Base-by-base conservation (phyloP, 2,113 vertebrate genomes). In the Callospermophilus lateralis region DNA sequence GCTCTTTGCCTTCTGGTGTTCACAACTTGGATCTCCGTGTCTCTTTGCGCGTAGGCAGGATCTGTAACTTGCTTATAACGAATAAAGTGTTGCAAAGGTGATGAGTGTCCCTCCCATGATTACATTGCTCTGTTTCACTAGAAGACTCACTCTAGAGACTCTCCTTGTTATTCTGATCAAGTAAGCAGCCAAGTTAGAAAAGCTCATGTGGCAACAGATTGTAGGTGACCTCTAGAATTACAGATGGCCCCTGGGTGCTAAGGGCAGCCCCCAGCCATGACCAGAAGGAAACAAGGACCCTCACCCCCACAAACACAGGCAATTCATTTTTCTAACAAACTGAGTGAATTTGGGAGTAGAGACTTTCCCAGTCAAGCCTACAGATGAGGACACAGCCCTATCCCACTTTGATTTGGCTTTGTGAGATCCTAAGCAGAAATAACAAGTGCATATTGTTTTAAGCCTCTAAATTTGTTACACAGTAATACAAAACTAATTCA, bases 401-500 rank as follows among this genome's bases (percentile, higher is more conserved):
- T 28, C 2, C 19, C 7, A 65, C 51, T 70, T 93, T 51, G 4
- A 30, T 58, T 61, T 9, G 63, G 34, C 65, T 34, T 83, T 90
- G 2, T 78, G 42, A 90, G 48, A 84, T 24, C 17, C 45, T 83
- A 78, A 93, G 37, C 53, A 93, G n/a, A 92, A 94, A 65, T 48
- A 42, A 85, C 30, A 92, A 84, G 85, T 37, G 6, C 11, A 0
- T 81, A 37, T 63, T 84, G 19, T 58, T 84, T 72, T 85, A 74
- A 86, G n/a, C 24, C 68, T 68, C 39, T 77, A 80, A 39, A 72
- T 95, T 73, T 79, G 5, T 88, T 79, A 84, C 7, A 78, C 1
- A 53, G 51, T 42, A 95, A 58, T 12, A 86, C 48, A 92, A 94
- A 93, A 90, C 34, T 30, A 78, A 73, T 58, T 87, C 34, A 90